Evolutionary conservation across 2,797 vertebrate species (phyloP), one percentile per base, ranked within the genome.

Genomic region (Balearica regulorum): DNA sequence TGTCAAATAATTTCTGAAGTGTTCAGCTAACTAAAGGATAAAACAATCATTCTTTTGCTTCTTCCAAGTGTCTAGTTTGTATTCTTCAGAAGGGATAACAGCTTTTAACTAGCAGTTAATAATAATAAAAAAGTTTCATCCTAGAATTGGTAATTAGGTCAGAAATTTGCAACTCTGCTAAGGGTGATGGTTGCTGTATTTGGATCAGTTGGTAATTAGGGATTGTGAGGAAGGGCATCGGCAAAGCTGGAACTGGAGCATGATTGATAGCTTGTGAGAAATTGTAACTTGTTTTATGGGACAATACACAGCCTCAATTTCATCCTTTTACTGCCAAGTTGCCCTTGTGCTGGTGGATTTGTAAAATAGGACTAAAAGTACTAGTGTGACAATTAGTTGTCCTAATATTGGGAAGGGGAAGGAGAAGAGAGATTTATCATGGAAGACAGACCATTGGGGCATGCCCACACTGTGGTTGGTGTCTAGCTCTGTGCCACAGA

Each of bases 81-180:
- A 16, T 64, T 83, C 35, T 68, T 83, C 35, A 46, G 44, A 81
- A 83, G 31, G 43, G 46, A 44, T 60, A 35, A 22, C 17, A 33
- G 21, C 37, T 68, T 87, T 77, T 83, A 87, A 91, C 48, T 18
- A 57, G 44, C 12, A 16, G 41, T 79, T 93, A 73, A 44, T 66
- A 79, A 31, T 16, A 72, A 84, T 18, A 31, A 37, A 60, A 14
- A 37, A 24, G 28, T 70, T 97, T 91, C 55, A 70, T 93, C n/a
- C 58, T 81, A 86, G 51, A 94, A 91, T 93, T 83, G 87, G 49
- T 95, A 96, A 95, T 92, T 90, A 80, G 93, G 93, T 94, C 94
- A 95, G 54, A 85, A 95, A 83, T 88, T 78, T 97, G 69, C 89
- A 89, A 29, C 65, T 89, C 37, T 90, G 55, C 79, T 94, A 65